Evolutionary conservation across 2,797 vertebrate species (phyloP).

Genomic region (Champsocephalus esox): DNA sequence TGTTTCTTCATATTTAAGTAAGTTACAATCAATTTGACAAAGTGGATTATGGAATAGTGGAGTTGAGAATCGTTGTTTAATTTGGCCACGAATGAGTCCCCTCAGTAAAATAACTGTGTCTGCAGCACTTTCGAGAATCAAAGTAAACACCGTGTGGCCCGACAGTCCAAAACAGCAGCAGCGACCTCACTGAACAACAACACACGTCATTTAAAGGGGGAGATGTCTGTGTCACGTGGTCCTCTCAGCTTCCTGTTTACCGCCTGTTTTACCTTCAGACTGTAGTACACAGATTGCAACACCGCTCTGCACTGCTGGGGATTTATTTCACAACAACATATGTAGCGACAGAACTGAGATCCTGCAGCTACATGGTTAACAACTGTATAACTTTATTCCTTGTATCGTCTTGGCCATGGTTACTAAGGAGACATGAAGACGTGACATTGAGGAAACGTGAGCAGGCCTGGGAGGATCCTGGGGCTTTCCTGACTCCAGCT

Average conservation of each 20-base stretch:
- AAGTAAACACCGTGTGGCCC: too few species aligned
- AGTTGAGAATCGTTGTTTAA: too few species aligned
- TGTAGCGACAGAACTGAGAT: background rate
- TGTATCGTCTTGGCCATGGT: background rate
- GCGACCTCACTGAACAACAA: conserved; percentile 10
- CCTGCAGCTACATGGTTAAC: background rate
- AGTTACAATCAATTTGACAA: background rate
- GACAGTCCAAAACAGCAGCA: conserved; percentile 5
- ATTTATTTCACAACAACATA: background rate
- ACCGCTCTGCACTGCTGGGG: conserved; percentile 2
- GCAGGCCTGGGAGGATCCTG: conserved; percentile 74
- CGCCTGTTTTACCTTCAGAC: conserved; percentile 51
- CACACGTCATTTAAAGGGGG: conserved; percentile 50
- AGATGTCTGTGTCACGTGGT: conserved; percentile 77
- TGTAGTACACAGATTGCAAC: conserved; percentile 60
- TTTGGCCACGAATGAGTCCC: too few species aligned
- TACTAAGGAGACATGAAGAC: conserved; percentile 48
- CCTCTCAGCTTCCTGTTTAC: conserved; percentile 85
- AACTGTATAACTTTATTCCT: background rate
- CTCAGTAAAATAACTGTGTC: too few species aligned
- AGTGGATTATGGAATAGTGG: too few species aligned
- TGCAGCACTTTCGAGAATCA: too few species aligned
- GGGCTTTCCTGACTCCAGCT: conserved; percentile 69
- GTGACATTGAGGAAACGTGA: conserved; percentile 69
- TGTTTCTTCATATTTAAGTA: background rate